Evolutionary conservation across 1,140 invertebrate genomes (phyloP).

Genomic region (Bathynomus jamesi): DNA sequence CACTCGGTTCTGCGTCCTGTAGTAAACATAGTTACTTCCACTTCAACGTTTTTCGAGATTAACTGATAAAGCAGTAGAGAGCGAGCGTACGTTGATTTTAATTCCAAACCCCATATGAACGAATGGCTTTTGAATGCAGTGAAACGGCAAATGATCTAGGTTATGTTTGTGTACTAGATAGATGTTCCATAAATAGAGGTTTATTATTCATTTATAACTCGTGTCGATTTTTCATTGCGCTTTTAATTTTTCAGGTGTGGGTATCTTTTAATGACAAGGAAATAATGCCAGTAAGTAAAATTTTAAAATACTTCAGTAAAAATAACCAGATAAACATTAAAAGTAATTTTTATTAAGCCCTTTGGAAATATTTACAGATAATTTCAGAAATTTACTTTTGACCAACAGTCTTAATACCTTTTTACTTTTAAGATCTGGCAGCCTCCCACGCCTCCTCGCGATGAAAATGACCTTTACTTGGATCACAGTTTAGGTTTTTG

Average conservation of each 20-base stretch:
- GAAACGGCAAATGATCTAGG: too few relatives aligned
- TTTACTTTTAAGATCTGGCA: constrained; percentile 73
- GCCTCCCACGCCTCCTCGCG: constrained; percentile 84
- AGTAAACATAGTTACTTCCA: too few relatives aligned
- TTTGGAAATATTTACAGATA: too few relatives aligned
- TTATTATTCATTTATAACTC: not conserved
- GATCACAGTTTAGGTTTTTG: constrained; percentile 74
- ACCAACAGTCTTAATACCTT: constrained; percentile 18
- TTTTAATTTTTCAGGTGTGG: constrained; percentile 27
- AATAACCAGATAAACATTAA: too few relatives aligned
- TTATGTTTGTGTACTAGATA: too few relatives aligned
- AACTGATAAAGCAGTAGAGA: too few relatives aligned
- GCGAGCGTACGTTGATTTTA: too few relatives aligned
- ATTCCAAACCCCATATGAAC: too few relatives aligned
- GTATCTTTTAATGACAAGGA: constrained; percentile 20
- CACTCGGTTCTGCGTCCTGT: too few relatives aligned
- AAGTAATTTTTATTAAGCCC: too few relatives aligned
- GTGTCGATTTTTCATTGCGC: not conserved
- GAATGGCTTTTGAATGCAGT: too few relatives aligned
- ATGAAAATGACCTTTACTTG: constrained; percentile 84
- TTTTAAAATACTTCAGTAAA: not conserved
- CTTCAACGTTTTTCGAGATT: too few relatives aligned
- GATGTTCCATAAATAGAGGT: not conserved
- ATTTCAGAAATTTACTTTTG: constrained; percentile 15
- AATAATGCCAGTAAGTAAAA: constrained; percentile 17